Evolutionary conservation across 2,797 vertebrate genomes (phyloP), one percentile per base, ranked within the genome.

Genomic region (Leptoclinus maculatus): DNA sequence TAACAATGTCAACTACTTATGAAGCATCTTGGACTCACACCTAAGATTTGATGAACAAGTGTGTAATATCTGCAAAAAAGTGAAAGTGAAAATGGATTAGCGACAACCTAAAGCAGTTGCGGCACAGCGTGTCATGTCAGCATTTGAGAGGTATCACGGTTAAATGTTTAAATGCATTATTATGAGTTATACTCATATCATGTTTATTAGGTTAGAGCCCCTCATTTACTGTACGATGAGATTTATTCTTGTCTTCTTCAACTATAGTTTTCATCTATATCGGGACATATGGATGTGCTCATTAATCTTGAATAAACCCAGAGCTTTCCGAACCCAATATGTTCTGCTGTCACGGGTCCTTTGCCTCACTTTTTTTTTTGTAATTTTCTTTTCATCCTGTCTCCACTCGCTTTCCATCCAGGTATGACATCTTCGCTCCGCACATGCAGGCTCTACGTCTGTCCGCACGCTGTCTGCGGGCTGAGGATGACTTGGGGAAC

Each of bases 391-490:
- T 49, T 82, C 59, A 69, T 85, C 84, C 77, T 86, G 90, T 84
- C 87, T 84, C 59, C 85, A 82, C 88, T 89, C 23, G 53, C 71
- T 87, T 76, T 70, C 71, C 85, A 66, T 84, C 66, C 89, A 83
- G 82, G 66, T 78, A 82, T 90, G 81, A 88, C 89, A 87, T 90
- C 79, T 77, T 78, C 25, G 66, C 78, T 19, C 57, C 0, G 25
- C 68, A 68, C 45, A 81, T 21, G 60, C 69, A 72, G 73, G 56
- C 71, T 80, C 81, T 87, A 69, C 72, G 84, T 90, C 90, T 90
- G 86, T 90, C 89, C 85, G 78, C 90, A 90, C 53, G 63, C 73
- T 91, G 90, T 92, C 89, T 83, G 76, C 49, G 21, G 25, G 66
- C 74, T 65, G 72, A 76, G 77, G 77, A 89, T 68, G 83, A 86